These are phyloP conservation scores for Semicossyphus pulcher DNA, from an alignment of 2,113 vertebrate species.

Conservation along the genomic window DNA sequence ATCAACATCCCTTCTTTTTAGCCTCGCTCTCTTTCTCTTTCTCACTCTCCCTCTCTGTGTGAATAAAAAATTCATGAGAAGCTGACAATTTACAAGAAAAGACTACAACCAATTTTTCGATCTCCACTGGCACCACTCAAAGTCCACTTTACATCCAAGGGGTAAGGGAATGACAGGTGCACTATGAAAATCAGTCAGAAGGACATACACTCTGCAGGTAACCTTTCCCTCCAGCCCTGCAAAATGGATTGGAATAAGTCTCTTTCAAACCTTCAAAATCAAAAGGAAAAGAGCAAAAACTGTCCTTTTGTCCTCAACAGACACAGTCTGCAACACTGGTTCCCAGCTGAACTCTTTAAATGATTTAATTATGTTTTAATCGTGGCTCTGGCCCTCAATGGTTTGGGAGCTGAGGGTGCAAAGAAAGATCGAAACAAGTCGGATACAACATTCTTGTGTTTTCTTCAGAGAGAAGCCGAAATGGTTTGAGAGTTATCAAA, in stretches of 20 bases:
- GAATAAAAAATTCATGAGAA: constrained; percentile 45
- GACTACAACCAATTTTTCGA: constrained; percentile 31
- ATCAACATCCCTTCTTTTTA: constrained; percentile 9
- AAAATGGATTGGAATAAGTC: constrained; percentile 9
- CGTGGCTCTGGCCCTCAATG: no score
- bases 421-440: not conserved
- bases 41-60: not conserved
- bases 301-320: not conserved
- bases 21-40: constrained; percentile 1
- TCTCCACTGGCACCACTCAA: constrained; percentile 29
- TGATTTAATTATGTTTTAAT: no score
- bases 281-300: not conserved
- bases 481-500: not conserved
- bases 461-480: not conserved
- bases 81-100: constrained; percentile 43
- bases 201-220: constrained; percentile 22
- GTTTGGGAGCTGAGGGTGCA: not conserved
- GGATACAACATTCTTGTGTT: not conserved
- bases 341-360: not conserved
- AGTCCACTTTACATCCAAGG: constrained; percentile 45
- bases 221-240: constrained; percentile 17
- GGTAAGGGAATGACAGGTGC: constrained; percentile 10
- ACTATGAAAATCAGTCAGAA: constrained; percentile 14
- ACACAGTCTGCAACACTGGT: constrained; percentile 1
- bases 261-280: constrained; percentile 30